These are phyloP conservation scores for Alcis repandata DNA, from an alignment of 2,888 invertebrate species.

Conservation along the genomic window DNA sequence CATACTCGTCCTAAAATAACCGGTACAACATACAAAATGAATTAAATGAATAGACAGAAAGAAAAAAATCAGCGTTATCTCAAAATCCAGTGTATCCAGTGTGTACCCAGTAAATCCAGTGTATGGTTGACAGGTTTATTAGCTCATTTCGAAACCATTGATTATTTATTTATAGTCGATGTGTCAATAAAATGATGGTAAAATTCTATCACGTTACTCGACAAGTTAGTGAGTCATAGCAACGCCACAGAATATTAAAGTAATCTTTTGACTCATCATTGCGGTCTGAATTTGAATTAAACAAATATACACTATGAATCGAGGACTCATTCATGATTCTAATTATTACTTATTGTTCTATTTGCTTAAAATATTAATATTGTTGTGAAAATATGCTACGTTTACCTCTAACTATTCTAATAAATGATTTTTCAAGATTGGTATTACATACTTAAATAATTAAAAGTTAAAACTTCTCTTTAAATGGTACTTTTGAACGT, in stretches of 20 bases:
- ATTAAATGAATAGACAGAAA: too few relatives aligned
- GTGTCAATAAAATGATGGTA: conserved; percentile 30
- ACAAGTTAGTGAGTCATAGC: conserved; percentile 48
- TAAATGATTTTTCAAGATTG: neutral
- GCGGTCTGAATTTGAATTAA: conserved; percentile 28
- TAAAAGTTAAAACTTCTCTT: too few relatives aligned
- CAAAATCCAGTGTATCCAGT: too few relatives aligned
- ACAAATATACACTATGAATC: conserved; percentile 27
- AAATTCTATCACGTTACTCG: conserved; percentile 57
- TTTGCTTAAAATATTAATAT: neutral
- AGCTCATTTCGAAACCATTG: neutral
- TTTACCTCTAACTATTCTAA: neutral
- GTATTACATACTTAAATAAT: too few relatives aligned
- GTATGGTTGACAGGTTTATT: neutral
- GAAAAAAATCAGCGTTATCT: too few relatives aligned
- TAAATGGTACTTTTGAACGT: too few relatives aligned
- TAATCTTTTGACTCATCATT: conserved; percentile 38
- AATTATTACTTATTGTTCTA: conserved; percentile 17
- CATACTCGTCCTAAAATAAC: too few relatives aligned
- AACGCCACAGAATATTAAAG: conserved; percentile 57
- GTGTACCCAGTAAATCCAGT: too few relatives aligned
- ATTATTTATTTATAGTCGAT: conserved; percentile 26
- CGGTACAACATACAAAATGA: too few relatives aligned
- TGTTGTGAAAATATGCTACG: neutral
- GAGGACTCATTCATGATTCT: conserved; percentile 45